phyloP scores from a whole-genome alignment of 2,888 invertebrate genomes.

The Rotaria magnacalcarata region DNA sequence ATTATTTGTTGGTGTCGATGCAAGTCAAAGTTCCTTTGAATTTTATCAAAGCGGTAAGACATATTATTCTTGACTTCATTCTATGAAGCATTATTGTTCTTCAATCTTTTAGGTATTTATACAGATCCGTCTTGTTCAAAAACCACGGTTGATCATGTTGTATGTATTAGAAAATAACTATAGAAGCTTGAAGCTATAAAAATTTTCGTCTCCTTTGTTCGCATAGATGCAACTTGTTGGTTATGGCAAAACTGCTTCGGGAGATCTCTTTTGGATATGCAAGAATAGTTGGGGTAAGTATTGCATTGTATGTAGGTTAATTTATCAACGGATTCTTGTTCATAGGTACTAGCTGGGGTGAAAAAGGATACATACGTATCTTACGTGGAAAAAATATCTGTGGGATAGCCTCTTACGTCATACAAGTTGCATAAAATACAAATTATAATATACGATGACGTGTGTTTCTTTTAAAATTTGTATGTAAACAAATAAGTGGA shows the following conservation, averaged over 20 bases:
- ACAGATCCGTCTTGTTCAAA: neutral
- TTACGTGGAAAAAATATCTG: conserved; percentile 5
- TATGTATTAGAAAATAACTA: neutral
- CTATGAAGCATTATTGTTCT: neutral
- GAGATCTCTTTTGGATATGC: neutral
- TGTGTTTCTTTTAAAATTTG: too few relatives aligned
- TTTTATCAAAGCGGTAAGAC: neutral
- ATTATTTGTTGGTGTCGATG: neutral
- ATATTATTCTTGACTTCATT: neutral
- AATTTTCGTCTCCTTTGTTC: neutral
- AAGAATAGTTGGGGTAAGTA: conserved; percentile 24
- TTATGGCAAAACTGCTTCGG: neutral
- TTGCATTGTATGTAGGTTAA: neutral
- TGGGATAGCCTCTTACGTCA: neutral
- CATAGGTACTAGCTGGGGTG: neutral
- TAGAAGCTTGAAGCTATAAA: too few relatives aligned
- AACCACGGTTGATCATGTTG: neutral
- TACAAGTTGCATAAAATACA: neutral
- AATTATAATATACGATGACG: too few relatives aligned
- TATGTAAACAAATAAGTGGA: too few relatives aligned
- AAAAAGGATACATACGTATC: neutral
- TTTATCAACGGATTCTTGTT: neutral
- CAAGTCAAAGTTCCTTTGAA: neutral
- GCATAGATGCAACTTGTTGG: neutral
- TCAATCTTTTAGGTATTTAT: neutral